Percentiles rank a stretch among this genome's conserved stretches.
These are phyloP conservation scores for Hydrophis major DNA, from an alignment of 2,797 vertebrate species.

Conservation along the genomic window DNA sequence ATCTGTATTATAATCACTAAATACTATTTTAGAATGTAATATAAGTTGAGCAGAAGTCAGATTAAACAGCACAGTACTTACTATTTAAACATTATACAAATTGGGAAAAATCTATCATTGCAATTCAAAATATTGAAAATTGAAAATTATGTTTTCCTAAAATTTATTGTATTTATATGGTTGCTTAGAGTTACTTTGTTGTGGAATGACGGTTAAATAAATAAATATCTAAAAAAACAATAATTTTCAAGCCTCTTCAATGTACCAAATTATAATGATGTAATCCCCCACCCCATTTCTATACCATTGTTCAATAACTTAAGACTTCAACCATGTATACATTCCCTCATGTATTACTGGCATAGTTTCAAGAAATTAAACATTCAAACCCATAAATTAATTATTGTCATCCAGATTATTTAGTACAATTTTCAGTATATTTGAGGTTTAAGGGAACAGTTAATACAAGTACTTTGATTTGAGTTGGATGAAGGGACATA, in stretches of 20 bases:
- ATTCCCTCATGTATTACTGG: not conserved
- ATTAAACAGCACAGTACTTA: not conserved
- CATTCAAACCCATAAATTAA: not conserved
- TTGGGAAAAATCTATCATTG: not conserved
- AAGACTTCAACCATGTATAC: not conserved
- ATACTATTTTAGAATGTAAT: not conserved
- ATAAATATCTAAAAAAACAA: not conserved
- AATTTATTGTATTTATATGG: not conserved
- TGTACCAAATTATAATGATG: not conserved
- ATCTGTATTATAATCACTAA: not conserved
- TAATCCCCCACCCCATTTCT: not conserved
- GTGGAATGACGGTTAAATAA: not conserved
- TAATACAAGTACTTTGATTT: not conserved
- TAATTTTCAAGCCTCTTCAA: not conserved
- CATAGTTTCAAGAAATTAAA: not conserved
- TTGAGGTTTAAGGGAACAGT: not conserved
- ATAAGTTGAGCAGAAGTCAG: not conserved
- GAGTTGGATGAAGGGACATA: not conserved
- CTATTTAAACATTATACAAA: not conserved
- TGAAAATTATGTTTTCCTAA: not conserved
- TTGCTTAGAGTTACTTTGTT: not conserved
- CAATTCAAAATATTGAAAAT: not conserved
- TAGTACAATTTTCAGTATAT: not conserved
- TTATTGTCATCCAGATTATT: not conserved
- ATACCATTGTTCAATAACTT: not conserved